Base-by-base conservation (phyloP, 2,888 invertebrate genomes). In the Oegoconia quadripuncta region DNA sequence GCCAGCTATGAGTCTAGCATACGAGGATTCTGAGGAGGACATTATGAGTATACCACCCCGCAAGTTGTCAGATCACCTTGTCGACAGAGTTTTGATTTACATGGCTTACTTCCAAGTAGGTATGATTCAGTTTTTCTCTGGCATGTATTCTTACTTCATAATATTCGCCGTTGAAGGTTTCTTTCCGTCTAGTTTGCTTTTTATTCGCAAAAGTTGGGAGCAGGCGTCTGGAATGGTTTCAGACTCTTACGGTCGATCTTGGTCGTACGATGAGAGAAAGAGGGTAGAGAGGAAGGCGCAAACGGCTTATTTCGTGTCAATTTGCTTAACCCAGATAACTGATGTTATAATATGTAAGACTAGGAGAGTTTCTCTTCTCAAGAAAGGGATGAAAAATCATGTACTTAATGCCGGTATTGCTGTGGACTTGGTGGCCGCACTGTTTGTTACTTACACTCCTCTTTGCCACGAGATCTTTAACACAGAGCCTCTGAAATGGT, bases 21-120 rank as follows among this genome's bases (percentile, higher is more conserved):
- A 95, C 59, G 94, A 95, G 72, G 89, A 89, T 42, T 90, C 93
- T 0, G 94, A 94, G 66, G 89, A 90, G 33, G 94, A 94, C 61
- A 93, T 94, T 44, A 94, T 95, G 93, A 88, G 61, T 2, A 80
- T 89, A 30, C 87, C 84, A 1, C 91, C 91, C 0, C 76, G 91
- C n/a, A 83, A 90, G 50, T 70, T 71, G 0, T 61, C 65, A 0
- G 90, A 91, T 51, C 89, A 81, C 42, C 74, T 91, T 3, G 90
- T 91, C 0, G 89, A 80, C 47, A 66, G 67, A 41, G 83, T 88
- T 35, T 74, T 96, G 51, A 92, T 96, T 55, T 92, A 91, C 57
- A 92, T 95, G 89, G 91, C 95, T 0, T 96, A 96, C 70, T 93
- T 93, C 46, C 95, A 96, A 82, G 92, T 96, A 48, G 96, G 96